Evolutionary conservation across 1,140 invertebrate species (phyloP).

Genomic region (Acromyrmex charruanus): DNA sequence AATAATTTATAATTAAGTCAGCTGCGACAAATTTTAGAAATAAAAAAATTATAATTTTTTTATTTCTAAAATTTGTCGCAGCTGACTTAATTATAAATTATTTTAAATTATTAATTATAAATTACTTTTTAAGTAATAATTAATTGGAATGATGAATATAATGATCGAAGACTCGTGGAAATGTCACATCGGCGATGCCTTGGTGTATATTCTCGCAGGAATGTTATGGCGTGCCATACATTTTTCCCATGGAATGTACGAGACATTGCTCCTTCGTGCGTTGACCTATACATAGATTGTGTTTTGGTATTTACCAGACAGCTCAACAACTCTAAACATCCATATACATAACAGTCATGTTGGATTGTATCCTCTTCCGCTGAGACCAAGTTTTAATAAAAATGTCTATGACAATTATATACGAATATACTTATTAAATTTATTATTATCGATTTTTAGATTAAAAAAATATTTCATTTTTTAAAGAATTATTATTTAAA

Average conservation of each 20-base stretch:
- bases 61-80: too few species aligned
- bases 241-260: not conserved
- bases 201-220: not conserved
- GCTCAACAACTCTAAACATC: not conserved
- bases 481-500: not conserved
- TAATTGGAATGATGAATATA: not conserved
- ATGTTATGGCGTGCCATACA: not conserved
- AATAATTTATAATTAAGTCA: too few species aligned
- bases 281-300: not conserved
- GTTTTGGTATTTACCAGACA: not conserved
- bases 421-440: not conserved
- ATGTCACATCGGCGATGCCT: not conserved
- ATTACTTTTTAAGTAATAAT: not conserved
- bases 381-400: not conserved
- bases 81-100: not conserved
- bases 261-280: not conserved
- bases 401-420: not conserved
- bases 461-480: not conserved
- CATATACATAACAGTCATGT: not conserved
- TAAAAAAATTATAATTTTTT: too few species aligned
- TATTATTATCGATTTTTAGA: slow-evolving; percentile 8
- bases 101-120: not conserved
- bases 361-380: not conserved
- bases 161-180: not conserved
- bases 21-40: too few species aligned